Evolutionary conservation across 2,113 vertebrate species (phyloP), one percentile per base, ranked within the genome.

Genomic region (Psilopsiagon aymara): DNA sequence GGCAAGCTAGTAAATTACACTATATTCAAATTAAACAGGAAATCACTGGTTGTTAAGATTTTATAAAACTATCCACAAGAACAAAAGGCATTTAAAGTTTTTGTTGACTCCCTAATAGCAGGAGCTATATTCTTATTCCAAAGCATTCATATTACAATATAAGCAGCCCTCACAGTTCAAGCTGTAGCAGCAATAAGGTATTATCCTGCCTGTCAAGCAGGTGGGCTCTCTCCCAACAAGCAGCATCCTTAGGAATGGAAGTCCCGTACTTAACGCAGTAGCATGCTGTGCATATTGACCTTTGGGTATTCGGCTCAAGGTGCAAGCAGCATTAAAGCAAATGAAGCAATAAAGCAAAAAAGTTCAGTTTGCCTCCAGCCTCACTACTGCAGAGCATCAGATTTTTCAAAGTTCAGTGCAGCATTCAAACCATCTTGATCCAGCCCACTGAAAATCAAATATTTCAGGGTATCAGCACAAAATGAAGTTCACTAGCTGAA

Each of bases 1-100:
- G 90, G 79, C 44, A 74, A 81, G 52, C 46, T 83, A 86, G 71
- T 94, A 92, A 96, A 96, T 90, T 90, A 93, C 92, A 53, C 74
- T 89, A 37, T 78, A 90, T 90, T 95, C 76, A 95, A 93, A 95
- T 92, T 94, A 94, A 71, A 94, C 0, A 1, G 93, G 90, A 96
- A 97, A 96, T 95, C 95, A 92, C 76, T 52, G 55, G 52, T 78
- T 94, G 70, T 95, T 95, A 86, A 64, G 81, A 70, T 88, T 92
- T 83, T 83, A 92, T 25, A 93, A 83, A 92, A 91, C 79, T 77
- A 90, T 55, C 51, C 85, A 43, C 39, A 94, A 93, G 88, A 94
- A 96, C 76, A 96, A 96, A 96, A 94, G 59, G 43, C 55, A 49
- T 69, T 88, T 90, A 81, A 78, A 88, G 31, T 28, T 76, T 90